A percentile compares a stretch with the other conserved stretches of the same genome.
These are phyloP conservation scores for Lochmaea capreae DNA, from an alignment of 2,888 invertebrate genomes.

Conservation along the genomic window DNA sequence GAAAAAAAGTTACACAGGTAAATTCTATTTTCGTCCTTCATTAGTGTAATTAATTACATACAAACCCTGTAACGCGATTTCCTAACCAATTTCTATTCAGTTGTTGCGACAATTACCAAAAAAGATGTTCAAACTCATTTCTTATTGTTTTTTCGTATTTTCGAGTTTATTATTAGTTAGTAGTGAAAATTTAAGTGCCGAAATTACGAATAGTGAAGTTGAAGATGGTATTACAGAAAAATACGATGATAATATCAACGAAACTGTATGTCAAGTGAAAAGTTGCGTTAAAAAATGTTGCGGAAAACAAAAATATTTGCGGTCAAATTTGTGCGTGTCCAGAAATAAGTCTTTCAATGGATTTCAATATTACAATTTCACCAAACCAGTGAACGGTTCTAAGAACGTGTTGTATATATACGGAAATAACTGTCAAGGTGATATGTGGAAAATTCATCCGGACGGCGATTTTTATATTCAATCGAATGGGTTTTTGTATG, in stretches of 20 bases:
- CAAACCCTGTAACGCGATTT: no score
- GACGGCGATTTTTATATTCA: conserved; percentile 42
- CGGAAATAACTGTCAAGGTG: conserved; percentile 19
- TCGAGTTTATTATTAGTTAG: neutral
- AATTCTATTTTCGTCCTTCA: neutral
- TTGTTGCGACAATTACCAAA: neutral
- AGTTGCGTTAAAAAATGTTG: conserved; percentile 48
- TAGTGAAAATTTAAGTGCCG: conserved; percentile 20
- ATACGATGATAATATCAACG: conserved; percentile 25
- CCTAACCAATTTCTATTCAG: neutral
- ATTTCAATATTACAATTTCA: conserved; percentile 14
- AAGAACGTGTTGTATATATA: conserved; percentile 20
- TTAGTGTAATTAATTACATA: conserved; percentile 4
- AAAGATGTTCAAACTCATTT: neutral
- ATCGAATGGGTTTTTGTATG: conserved; percentile 39
- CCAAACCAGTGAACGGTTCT: neutral
- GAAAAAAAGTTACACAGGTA: no score
- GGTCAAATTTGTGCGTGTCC: conserved; percentile 14
- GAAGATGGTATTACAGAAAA: conserved; percentile 13
- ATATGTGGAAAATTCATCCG: conserved; percentile 3
- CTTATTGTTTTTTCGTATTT: neutral
- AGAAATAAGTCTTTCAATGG: conserved; percentile 6
- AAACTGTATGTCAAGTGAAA: conserved; percentile 34
- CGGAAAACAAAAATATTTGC: conserved; percentile 28
- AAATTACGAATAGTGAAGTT: conserved; percentile 21